Evolutionary conservation across 2,113 vertebrate species (phyloP), one percentile per base, ranked within the genome.

Genomic region (Synodontis membranacea): DNA sequence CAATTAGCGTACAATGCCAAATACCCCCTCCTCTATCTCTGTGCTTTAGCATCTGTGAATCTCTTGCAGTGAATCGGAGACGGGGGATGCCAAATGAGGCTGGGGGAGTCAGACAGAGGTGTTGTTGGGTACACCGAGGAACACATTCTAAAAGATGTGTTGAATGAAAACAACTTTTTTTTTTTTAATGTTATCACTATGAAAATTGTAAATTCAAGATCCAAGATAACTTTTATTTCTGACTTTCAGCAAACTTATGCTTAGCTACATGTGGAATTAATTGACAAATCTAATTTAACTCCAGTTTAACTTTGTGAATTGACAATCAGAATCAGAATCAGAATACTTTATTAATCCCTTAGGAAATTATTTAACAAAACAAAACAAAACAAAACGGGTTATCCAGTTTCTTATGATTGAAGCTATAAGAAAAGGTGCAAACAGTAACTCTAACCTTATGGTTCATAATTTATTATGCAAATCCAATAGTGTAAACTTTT

Each of bases 1-100:
- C 88, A 93, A 93, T 94, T 93, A 93, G 92, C 88, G 85, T 87
- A 89, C 91, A 94, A 92, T 93, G 87, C 91, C 90, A 91, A 92
- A 83, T 89, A 86, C 83, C 79, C 88, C 78, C 80, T 83, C 11
- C 17, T 54, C 23, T 80, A 37, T 54, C 86, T 92, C 90, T 89
- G 80, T 87, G 90, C 91, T 88, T 89, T 86, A 87, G 91, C 93
- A 94, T 93, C 93, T 94, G 91, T 91, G 91, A 28, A 84, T 86
- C 82, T 54, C 86, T 87, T 90, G 91, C 83, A 89, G 23, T 31
- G 79, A 85, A 70, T 60, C 64, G n/a, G 58, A 58, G 56, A 83
- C 8, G 52, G 54, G 25, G 14, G 46, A 64, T 25, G 56, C 31
- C 54, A 11, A 39, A 34, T 64, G 66, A 46, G 25, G 54, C 44